These are phyloP conservation scores for Phytoseiulus persimilis DNA, from an alignment of 2,888 invertebrate genomes.

Conservation along the genomic window DNA sequence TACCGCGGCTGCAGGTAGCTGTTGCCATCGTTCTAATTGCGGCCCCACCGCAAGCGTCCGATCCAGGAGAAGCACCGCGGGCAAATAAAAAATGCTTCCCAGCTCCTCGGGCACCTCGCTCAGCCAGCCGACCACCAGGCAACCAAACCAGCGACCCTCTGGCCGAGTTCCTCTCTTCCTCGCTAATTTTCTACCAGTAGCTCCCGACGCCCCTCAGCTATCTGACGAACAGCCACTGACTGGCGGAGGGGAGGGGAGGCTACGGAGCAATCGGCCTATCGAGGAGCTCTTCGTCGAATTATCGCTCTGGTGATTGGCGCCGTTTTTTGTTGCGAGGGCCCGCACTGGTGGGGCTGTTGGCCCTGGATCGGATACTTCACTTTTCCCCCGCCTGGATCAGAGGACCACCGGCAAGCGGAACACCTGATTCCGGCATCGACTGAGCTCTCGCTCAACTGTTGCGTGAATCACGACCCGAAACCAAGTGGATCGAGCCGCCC, in stretches of 20 bases:
- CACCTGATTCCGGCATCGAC: background rate
- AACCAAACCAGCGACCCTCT: background rate
- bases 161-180: background rate
- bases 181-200: background rate
- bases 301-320: slow-evolving; percentile 34
- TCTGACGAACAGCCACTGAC: background rate
- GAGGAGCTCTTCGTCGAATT: slow-evolving; percentile 12
- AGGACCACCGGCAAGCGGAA: background rate
- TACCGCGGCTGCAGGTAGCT: background rate
- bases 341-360: background rate
- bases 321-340: background rate
- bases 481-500: background rate
- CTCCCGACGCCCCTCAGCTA: background rate
- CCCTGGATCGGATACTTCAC: background rate
- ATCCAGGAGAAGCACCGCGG: background rate
- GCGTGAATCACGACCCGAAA: background rate
- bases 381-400: background rate
- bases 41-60: background rate
- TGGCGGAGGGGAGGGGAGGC: background rate
- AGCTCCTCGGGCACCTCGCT: background rate
- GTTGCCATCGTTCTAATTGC: background rate
- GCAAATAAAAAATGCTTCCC: background rate
- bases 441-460: background rate
- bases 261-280: background rate
- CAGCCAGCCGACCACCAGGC: background rate